These are phyloP conservation scores for Hemichromis elongatus DNA, from an alignment of 2,113 vertebrate species.

Conservation along the genomic window DNA sequence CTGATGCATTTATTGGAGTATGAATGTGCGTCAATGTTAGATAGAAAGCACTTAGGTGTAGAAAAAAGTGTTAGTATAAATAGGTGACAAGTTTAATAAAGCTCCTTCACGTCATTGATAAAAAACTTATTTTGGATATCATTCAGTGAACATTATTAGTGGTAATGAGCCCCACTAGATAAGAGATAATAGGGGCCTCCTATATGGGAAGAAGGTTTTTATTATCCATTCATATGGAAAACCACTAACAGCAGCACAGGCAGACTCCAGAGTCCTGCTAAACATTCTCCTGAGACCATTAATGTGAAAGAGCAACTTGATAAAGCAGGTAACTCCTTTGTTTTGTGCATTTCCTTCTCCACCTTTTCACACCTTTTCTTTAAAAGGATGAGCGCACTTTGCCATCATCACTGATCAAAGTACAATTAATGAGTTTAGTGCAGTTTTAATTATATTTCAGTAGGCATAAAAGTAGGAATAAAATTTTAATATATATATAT, in stretches of 20 bases:
- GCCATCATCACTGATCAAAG: neutral
- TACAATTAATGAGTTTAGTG: neutral
- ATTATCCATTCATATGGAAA: neutral
- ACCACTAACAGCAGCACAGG: neutral
- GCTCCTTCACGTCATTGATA: neutral
- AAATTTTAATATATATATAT: no score
- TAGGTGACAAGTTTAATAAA: neutral
- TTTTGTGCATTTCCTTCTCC: neutral
- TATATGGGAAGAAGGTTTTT: neutral
- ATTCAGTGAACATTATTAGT: neutral
- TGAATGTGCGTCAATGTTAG: neutral
- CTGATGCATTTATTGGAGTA: neutral
- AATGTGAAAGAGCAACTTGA: neutral
- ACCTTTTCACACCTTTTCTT: neutral
- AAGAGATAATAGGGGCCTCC: neutral
- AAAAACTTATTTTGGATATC: neutral
- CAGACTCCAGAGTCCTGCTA: neutral
- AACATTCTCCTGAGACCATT: neutral
- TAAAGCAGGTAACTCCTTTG: neutral
- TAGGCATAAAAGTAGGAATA: no score
- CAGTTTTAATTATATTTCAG: neutral
- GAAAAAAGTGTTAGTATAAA: neutral
- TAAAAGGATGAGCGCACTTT: neutral
- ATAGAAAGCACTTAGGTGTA: neutral
- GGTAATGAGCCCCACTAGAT: neutral